Evolutionary conservation across 2,113 vertebrate species (phyloP).

Genomic region (Dipodomys merriami): DNA sequence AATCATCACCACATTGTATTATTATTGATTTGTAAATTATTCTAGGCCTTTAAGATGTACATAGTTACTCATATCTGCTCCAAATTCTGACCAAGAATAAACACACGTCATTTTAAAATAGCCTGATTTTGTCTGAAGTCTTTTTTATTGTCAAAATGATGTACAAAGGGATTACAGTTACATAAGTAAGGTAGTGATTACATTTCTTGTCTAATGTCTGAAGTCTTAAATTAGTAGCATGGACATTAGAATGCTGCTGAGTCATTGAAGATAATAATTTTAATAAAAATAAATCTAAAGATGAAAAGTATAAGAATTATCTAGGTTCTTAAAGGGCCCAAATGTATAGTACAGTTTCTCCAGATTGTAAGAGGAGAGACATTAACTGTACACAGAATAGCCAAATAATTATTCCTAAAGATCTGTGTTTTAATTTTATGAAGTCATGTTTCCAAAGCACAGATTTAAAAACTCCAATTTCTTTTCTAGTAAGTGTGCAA

Average conservation of each 20-base stretch:
- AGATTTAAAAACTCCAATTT: slow-evolving; percentile 34
- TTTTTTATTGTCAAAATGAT: background rate
- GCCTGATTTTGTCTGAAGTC: slow-evolving; percentile 41
- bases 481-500: slow-evolving; percentile 40
- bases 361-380: slow-evolving; percentile 30
- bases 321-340: slow-evolving; percentile 49
- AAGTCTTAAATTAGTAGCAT: slow-evolving; percentile 58
- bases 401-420: slow-evolving; percentile 50
- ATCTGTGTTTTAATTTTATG: slow-evolving; percentile 49
- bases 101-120: slow-evolving; percentile 36
- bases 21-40: slow-evolving; percentile 35
- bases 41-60: slow-evolving; percentile 53
- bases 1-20: slow-evolving; percentile 18
- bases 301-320: slow-evolving; percentile 67
- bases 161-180: too few relatives aligned
- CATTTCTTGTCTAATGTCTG: background rate
- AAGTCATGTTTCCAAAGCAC: slow-evolving; percentile 50
- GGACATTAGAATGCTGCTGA: slow-evolving; percentile 1
- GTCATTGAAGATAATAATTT: slow-evolving; percentile 11
- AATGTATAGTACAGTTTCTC: slow-evolving; percentile 58
- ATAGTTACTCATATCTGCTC: slow-evolving; percentile 44
- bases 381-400: background rate
- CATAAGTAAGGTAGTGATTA: too few relatives aligned
- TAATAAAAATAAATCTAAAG: slow-evolving; percentile 24
- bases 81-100: slow-evolving; percentile 54